Base-by-base conservation (phyloP, 2,888 invertebrate species). In the Agonopterix arenella region DNA sequence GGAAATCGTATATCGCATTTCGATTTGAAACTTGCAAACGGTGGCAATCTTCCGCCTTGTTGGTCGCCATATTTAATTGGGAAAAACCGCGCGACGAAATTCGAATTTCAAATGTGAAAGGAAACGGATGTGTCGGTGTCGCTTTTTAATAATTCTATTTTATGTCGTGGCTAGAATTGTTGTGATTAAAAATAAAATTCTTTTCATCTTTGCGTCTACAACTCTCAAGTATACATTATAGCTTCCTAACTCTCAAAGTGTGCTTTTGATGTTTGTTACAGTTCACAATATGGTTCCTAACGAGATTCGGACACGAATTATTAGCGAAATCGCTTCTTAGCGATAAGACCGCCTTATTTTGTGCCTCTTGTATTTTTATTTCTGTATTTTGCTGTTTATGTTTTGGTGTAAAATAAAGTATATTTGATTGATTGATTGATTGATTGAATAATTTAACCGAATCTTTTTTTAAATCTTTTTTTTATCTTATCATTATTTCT, bases 71-170 rank as follows among this genome's bases (percentile, higher is more conserved):
- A 49, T 72, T 64, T 66, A 64, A 68, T 75, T 68, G 64, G 63
- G 66, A 62, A 68, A 71, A 71, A 63, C 61, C 68, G 61, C 62
- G 63, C 62, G 64, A 49, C 56, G 50, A 58, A 47, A 57, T 61
- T 61, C 52, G 61, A 71, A 70, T 67, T 61, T 64, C 69, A 71
- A 75, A 76, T 61, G 64, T 62, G 73, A 77, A 70, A 81, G 84
- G 84, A 85, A 85, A 66, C 85, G 85, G 85, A 85, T 80, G 83
- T 75, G 74, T 68, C 76, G 76, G 76, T 76, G 78, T 82, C 79
- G 73, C 67, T 76, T 80, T 84, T 81, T 83, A 83, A 83, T 82
- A 83, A 76, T 84, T 74, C 73, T 67, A 70, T 78, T 84, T 82
- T 78, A 80, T 78, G 82, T 80, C 68, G 70, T 70, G 76, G 70